Conservation (phyloP, 2,113 vertebrate species). For the Dermatemys mawii region DNA sequence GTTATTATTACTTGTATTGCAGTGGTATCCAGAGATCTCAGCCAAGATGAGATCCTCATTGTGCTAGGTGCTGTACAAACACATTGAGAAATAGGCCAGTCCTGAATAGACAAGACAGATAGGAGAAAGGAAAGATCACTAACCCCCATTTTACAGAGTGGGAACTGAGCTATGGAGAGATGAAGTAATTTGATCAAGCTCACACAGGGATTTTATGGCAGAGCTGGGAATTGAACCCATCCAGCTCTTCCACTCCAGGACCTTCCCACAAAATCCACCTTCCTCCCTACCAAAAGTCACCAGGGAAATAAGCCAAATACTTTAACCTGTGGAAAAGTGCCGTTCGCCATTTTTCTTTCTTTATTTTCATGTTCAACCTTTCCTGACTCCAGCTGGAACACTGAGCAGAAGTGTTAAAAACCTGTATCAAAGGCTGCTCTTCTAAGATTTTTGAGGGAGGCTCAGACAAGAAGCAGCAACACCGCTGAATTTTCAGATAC, state of each 20-base stretch:
- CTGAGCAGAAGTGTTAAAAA: neutral
- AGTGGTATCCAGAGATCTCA: neutral
- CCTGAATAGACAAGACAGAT: neutral
- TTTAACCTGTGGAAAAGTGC: neutral
- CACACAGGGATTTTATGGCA: neutral
- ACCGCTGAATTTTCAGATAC: neutral
- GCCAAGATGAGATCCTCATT: neutral
- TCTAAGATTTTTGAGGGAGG: neutral
- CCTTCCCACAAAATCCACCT: neutral
- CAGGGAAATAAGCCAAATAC: accelerated
- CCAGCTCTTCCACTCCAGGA: too few relatives aligned
- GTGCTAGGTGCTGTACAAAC: neutral
- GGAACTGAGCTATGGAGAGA: neutral
- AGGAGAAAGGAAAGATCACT: neutral
- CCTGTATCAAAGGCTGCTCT: neutral
- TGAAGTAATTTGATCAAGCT: neutral
- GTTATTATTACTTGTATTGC: neutral
- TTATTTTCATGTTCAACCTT: neutral
- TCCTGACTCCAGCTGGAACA: neutral
- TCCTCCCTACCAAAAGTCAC: neutral
- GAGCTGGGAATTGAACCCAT: neutral
- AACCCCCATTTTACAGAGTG: neutral
- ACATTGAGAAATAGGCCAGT: neutral
- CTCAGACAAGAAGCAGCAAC: neutral
- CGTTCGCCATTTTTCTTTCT: neutral